These are phyloP conservation scores for Diabrotica undecimpunctata DNA, from an alignment of 1,140 invertebrate genomes.

Conservation along the genomic window DNA sequence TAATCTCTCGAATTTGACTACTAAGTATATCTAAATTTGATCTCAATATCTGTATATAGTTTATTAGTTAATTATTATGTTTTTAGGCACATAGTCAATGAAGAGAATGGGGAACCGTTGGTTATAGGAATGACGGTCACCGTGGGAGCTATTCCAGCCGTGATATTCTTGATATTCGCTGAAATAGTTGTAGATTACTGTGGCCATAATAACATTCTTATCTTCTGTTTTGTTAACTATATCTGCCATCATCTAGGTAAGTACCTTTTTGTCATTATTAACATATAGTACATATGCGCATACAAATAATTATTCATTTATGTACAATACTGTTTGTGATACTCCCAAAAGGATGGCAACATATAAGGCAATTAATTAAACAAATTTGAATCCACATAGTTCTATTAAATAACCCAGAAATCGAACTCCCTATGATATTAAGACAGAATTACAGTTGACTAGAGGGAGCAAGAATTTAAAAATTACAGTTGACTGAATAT, in stretches of 20 bases:
- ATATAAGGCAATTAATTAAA: no score
- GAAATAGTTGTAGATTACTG: constrained; percentile 80
- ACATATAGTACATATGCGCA: no score
- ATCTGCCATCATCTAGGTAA: constrained; percentile 67
- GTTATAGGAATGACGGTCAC: constrained; percentile 66
- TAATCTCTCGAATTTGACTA: no score
- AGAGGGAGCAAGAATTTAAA: no score
- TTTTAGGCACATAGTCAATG: constrained; percentile 57
- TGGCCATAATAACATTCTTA: constrained; percentile 79
- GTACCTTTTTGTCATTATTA: constrained; percentile 4
- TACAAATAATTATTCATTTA: background rate
- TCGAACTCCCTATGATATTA: no score
- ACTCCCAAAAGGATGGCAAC: constrained; percentile 39
- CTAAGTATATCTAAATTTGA: no score
- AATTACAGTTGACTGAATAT: no score
- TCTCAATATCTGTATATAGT: no score
- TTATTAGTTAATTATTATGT: constrained; percentile 6
- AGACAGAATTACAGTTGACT: no score
- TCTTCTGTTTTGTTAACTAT: constrained; percentile 74
- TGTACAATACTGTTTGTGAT: background rate
- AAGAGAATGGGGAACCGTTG: constrained; percentile 54
- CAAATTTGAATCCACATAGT: no score
- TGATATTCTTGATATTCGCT: constrained; percentile 72
- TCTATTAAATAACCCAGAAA: no score
- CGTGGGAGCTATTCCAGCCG: constrained; percentile 60